A percentile compares a stretch with the other conserved stretches of the same genome.
phyloP scores from a whole-genome alignment of 2,888 invertebrate species.

The Folsomia candida region DNA sequence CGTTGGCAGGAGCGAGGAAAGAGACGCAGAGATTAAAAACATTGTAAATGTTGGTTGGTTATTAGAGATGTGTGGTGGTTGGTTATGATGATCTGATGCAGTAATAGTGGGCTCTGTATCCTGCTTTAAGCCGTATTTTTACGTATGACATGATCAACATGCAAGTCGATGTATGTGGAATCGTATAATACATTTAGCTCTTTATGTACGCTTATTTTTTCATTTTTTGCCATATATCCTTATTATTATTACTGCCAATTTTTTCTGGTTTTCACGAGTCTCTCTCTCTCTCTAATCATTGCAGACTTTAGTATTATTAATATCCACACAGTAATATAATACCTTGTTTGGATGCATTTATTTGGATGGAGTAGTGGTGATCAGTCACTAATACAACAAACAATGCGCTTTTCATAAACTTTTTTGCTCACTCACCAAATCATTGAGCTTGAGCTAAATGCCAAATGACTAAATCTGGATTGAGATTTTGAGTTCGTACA shows the following conservation, averaged over 20 bases:
- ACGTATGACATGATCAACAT: background rate
- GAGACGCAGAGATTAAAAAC: constrained; percentile 27
- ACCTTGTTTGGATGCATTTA: background rate
- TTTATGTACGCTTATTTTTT: background rate
- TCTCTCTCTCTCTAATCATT: too few relatives aligned
- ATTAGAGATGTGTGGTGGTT: too few relatives aligned
- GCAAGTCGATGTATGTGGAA: background rate
- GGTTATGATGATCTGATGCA: background rate
- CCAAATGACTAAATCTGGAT: background rate
- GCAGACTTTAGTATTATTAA: too few relatives aligned
- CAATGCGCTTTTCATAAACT: background rate
- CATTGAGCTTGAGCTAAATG: background rate
- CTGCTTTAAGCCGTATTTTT: background rate
- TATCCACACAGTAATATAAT: too few relatives aligned
- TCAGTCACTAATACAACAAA: background rate
- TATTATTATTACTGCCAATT: background rate
- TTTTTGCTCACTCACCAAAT: background rate
- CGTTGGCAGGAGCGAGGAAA: background rate
- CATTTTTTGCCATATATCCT: background rate
- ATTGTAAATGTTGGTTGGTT: background rate
- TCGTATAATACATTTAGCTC: background rate
- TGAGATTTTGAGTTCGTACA: background rate
- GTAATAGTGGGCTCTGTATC: background rate
- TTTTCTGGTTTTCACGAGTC: too few relatives aligned
- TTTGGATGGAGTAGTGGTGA: too few relatives aligned